A percentile compares a stretch with the other conserved stretches of the same genome.
Evolutionary conservation across 2,888 invertebrate genomes (phyloP).

Genomic region (Xiphydria camelus): DNA sequence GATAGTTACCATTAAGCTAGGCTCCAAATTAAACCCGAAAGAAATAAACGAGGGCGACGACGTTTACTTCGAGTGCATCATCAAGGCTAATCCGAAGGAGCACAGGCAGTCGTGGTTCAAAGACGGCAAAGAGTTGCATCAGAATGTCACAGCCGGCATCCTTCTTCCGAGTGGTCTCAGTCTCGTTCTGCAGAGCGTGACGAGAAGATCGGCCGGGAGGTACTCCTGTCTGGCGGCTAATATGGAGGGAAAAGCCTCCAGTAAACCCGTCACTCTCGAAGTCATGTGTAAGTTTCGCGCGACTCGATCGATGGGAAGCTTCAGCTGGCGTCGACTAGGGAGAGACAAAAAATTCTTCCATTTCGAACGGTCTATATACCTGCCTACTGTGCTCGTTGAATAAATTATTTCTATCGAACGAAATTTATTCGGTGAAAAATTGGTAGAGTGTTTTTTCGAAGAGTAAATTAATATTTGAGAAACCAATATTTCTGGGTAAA

Average conservation of each 20-base stretch:
- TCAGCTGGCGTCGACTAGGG: too few relatives aligned
- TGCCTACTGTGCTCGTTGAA: too few relatives aligned
- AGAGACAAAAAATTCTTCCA: neutral
- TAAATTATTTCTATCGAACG: too few relatives aligned
- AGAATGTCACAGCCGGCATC: slow-evolving; percentile 79
- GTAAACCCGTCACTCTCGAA: slow-evolving; percentile 43
- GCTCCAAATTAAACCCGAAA: slow-evolving; percentile 79
- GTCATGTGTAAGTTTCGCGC: slow-evolving; percentile 50
- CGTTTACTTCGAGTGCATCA: slow-evolving; percentile 86
- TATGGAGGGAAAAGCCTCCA: slow-evolving; percentile 75
- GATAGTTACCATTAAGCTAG: slow-evolving; percentile 79
- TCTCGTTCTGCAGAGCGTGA: slow-evolving; percentile 82
- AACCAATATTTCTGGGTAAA: too few relatives aligned
- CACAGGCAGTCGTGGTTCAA: slow-evolving; percentile 86
- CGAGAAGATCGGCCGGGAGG: slow-evolving; percentile 80
- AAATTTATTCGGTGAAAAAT: too few relatives aligned
- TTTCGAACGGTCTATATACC: neutral
- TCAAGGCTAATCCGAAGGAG: slow-evolving; percentile 80
- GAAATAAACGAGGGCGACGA: slow-evolving; percentile 90
- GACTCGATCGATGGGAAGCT: too few relatives aligned
- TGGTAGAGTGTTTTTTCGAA: too few relatives aligned
- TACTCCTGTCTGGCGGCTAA: slow-evolving; percentile 88
- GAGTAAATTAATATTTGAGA: too few relatives aligned
- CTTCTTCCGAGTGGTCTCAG: slow-evolving; percentile 81
- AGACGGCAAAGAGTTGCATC: slow-evolving; percentile 81